These are phyloP conservation scores for Thalassarche chlororhynchos DNA, from an alignment of 2,113 vertebrate species.

Conservation along the genomic window DNA sequence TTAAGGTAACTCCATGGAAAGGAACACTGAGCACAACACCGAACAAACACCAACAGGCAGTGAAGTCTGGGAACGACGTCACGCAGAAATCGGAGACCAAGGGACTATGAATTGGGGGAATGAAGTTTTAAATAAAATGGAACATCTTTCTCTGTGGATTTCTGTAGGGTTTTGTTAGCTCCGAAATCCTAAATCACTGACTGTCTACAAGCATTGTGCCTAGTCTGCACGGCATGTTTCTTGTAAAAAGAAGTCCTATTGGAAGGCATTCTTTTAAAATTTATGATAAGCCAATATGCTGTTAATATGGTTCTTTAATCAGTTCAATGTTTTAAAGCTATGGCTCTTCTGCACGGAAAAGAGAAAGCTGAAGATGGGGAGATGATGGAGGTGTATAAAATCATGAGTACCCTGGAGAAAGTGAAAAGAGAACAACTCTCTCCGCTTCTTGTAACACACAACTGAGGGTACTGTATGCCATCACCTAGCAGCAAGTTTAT, in stretches of 20 bases:
- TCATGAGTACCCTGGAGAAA: not conserved
- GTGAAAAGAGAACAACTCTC: not conserved
- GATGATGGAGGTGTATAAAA: not conserved
- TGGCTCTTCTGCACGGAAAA: not conserved
- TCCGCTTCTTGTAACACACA: not conserved
- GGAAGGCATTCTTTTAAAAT: not conserved
- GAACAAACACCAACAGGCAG: not conserved
- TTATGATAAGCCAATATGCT: not conserved
- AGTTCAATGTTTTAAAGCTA: not conserved
- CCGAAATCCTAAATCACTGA: not conserved
- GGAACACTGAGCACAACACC: not conserved
- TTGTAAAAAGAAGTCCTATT: not conserved
- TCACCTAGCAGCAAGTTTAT: not conserved
- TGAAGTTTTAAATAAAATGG: not conserved
- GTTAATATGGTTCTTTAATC: not conserved
- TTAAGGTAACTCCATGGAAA: not conserved
- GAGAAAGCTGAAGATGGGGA: not conserved
- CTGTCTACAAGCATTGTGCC: not conserved
- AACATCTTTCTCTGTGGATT: not conserved
- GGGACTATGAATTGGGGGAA: not conserved
- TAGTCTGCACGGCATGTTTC: rapidly evolving
- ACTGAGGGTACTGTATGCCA: not conserved
- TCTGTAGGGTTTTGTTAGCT: not conserved
- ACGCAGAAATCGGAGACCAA: not conserved
- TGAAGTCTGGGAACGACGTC: not conserved